Evolutionary conservation across 2,888 invertebrate genomes (phyloP).

Genomic region (Heliconius aoede): DNA sequence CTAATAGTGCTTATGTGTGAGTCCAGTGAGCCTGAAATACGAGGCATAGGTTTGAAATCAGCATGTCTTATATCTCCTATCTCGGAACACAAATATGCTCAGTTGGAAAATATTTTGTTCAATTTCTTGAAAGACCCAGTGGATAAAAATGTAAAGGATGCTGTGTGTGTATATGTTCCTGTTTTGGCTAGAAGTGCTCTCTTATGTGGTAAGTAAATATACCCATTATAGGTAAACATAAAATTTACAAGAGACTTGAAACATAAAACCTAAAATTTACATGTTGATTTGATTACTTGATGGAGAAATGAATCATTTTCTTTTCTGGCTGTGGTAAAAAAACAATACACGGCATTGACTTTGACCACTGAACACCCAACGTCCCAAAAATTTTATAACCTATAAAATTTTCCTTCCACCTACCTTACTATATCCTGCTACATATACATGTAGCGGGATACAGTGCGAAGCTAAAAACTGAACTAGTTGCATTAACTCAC

Average conservation of each 20-base stretch:
- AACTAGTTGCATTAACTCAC: neutral
- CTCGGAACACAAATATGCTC: constrained; percentile 73
- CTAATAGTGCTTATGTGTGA: constrained; percentile 78
- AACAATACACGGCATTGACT: neutral
- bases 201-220: constrained; percentile 63
- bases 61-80: constrained; percentile 75
- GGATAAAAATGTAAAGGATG: constrained; percentile 71
- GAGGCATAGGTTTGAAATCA: constrained; percentile 70
- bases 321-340: neutral
- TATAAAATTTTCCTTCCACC: neutral
- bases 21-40: constrained; percentile 72
- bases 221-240: constrained; percentile 45
- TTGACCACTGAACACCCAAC: neutral
- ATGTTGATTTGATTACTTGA: neutral
- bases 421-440: no score
- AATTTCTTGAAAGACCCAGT: constrained; percentile 72
- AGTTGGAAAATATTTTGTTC: constrained; percentile 75
- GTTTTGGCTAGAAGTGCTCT: constrained; percentile 76
- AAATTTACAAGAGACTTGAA: neutral
- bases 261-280: neutral
- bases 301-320: neutral
- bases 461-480: neutral
- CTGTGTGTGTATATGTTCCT: constrained; percentile 70
- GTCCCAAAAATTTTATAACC: neutral
- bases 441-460: no score